phyloP scores from a whole-genome alignment of 2,888 invertebrate species.

The Masnerella sp. region DNA sequence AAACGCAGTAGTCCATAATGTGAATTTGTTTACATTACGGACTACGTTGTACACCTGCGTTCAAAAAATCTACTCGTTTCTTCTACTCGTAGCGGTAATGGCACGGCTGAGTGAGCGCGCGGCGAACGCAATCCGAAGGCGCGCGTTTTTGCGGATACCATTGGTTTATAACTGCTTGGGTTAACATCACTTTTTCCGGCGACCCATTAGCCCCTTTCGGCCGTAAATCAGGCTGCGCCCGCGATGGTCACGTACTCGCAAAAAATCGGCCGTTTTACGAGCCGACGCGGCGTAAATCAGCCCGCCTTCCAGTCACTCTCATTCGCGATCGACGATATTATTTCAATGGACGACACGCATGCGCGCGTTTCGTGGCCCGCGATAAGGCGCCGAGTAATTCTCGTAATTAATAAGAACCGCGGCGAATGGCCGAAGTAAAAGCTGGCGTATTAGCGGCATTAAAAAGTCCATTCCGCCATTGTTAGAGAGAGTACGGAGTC shows the following conservation, averaged over 20 bases:
- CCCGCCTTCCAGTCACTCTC: slow-evolving; percentile 18
- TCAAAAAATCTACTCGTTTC: too few species aligned
- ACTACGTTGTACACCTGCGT: too few species aligned
- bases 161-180: too few species aligned
- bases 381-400: slow-evolving; percentile 41
- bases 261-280: slow-evolving; percentile 29
- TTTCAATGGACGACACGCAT: slow-evolving; percentile 32
- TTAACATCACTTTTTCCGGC: slow-evolving; percentile 25
- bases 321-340: slow-evolving; percentile 38
- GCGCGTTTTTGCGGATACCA: too few species aligned
- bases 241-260: slow-evolving; percentile 12
- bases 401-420: slow-evolving; percentile 52
- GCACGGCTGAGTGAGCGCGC: too few species aligned
- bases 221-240: slow-evolving; percentile 24
- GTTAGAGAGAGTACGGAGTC: slow-evolving; percentile 48
- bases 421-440: slow-evolving; percentile 51
- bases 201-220: slow-evolving; percentile 17
- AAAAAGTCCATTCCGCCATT: slow-evolving; percentile 52
- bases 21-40: too few species aligned
- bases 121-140: too few species aligned
- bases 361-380: slow-evolving; percentile 17
- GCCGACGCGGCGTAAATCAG: slow-evolving; percentile 34
- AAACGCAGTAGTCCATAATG: too few species aligned
- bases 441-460: slow-evolving; percentile 46
- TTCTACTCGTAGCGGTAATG: too few species aligned